Evolutionary conservation across 2,888 invertebrate species (phyloP).

Genomic region (Campoletis raptor): DNA sequence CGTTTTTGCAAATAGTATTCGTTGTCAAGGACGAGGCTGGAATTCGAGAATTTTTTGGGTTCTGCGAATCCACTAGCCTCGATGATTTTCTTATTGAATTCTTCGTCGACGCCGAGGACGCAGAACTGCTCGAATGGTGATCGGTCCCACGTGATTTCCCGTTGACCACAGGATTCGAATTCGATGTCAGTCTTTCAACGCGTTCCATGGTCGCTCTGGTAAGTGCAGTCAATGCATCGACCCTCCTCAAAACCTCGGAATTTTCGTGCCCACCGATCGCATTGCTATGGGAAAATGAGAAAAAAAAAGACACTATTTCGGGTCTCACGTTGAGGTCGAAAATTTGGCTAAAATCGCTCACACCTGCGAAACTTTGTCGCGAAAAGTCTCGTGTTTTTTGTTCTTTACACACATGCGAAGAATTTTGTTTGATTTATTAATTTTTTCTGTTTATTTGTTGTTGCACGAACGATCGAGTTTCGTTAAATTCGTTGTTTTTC

Average conservation of each 20-base stretch:
- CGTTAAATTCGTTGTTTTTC: conserved; percentile 8
- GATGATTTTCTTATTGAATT: conserved; percentile 62
- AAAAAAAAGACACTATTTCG: conserved; percentile 59
- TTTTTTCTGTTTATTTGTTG: neutral
- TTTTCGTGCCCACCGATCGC: conserved; percentile 72
- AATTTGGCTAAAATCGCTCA: neutral
- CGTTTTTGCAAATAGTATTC: conserved; percentile 57
- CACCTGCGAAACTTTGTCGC: neutral
- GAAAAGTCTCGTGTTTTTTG: conserved; percentile 5
- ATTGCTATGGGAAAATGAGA: conserved; percentile 57
- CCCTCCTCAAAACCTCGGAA: conserved; percentile 86
- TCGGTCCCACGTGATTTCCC: conserved; percentile 61
- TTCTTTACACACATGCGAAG: conserved; percentile 1
- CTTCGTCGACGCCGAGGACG: conserved; percentile 48
- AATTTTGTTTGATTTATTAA: neutral
- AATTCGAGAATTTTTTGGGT: conserved; percentile 27
- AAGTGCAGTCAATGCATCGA: conserved; percentile 88
- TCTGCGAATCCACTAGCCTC: conserved; percentile 30
- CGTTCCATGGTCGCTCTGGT: conserved; percentile 89
- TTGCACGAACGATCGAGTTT: neutral
- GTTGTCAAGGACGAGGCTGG: conserved; percentile 22
- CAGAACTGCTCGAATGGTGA: conserved; percentile 18
- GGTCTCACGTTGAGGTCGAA: conserved; percentile 13
- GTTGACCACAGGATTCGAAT: conserved; percentile 69
- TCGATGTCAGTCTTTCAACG: conserved; percentile 87